phyloP scores from a whole-genome alignment of 2,797 vertebrate species.

The Spinibarbus caldwelli region DNA sequence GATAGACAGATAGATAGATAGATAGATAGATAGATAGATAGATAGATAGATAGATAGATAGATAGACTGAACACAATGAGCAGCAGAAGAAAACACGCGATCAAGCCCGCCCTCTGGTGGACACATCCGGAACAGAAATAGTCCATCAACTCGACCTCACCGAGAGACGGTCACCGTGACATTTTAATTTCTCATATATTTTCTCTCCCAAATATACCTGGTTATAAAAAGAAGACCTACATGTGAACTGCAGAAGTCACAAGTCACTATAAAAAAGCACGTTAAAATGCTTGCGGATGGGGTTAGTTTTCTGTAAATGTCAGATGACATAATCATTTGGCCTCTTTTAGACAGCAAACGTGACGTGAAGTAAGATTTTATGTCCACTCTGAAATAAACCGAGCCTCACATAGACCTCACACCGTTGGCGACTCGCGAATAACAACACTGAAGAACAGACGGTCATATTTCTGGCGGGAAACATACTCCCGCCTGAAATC shows the following conservation, averaged over 20 bases:
- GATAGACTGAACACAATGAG: background rate
- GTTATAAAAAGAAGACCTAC: slow-evolving; percentile 20
- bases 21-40: too few relatives aligned
- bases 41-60: too few relatives aligned
- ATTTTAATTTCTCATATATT: slow-evolving; percentile 11
- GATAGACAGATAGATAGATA: too few relatives aligned
- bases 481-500: slow-evolving; percentile 57
- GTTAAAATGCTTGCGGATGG: slow-evolving; percentile 15
- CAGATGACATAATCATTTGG: slow-evolving; percentile 49
- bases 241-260: slow-evolving; percentile 18
- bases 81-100: background rate
- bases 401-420: slow-evolving; percentile 1
- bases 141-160: background rate
- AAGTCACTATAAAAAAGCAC: slow-evolving; percentile 38
- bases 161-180: background rate
- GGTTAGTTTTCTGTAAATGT: slow-evolving; percentile 46
- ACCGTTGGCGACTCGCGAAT: slow-evolving; percentile 35
- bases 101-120: slow-evolving; percentile 47
- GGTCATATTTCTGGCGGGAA: slow-evolving; percentile 41
- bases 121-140: background rate
- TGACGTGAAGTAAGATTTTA: slow-evolving; percentile 51
- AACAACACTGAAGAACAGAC: slow-evolving; percentile 37
- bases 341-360: slow-evolving; percentile 23
- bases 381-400: slow-evolving; percentile 53
- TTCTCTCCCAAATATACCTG: slow-evolving; percentile 17